Evolutionary conservation across 2,888 invertebrate genomes (phyloP).

Genomic region (Drosophila ezoana): DNA sequence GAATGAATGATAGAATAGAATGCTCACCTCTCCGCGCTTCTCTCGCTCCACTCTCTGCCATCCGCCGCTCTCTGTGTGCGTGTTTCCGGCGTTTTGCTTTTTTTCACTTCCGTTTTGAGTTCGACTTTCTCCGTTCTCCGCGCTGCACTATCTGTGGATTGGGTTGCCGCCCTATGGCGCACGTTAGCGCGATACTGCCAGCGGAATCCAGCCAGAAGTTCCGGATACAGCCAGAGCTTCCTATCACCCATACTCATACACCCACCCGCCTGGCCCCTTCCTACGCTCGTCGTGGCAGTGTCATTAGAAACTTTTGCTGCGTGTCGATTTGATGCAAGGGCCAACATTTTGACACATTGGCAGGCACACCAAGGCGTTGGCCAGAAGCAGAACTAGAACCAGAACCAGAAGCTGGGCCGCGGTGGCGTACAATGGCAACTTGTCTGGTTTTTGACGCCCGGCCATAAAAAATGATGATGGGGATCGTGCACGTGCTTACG

Average conservation of each 20-base stretch:
- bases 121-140: slow-evolving; percentile 21
- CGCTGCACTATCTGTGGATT: not conserved
- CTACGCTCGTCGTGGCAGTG: slow-evolving; percentile 28
- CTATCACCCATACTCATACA: slow-evolving; percentile 16
- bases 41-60: not conserved
- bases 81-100: slow-evolving; percentile 56
- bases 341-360: slow-evolving; percentile 71
- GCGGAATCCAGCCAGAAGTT: slow-evolving; percentile 47
- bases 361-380: slow-evolving; percentile 23
- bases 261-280: not conserved
- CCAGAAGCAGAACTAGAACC: slow-evolving; percentile 1
- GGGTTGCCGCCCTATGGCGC: slow-evolving; percentile 34
- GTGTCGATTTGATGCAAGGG: slow-evolving; percentile 58
- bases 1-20: too few species aligned
- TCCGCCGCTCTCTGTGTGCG: slow-evolving; percentile 31
- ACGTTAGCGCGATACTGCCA: slow-evolving; percentile 52
- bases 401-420: not conserved
- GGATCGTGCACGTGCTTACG: slow-evolving; percentile 76
- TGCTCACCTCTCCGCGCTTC: slow-evolving; percentile 4
- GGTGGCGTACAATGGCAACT: slow-evolving; percentile 18
- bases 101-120: slow-evolving; percentile 58
- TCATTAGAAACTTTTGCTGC: slow-evolving; percentile 61
- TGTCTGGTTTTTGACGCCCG: slow-evolving; percentile 71
- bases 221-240: slow-evolving; percentile 44
- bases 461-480: slow-evolving; percentile 76